A percentile compares a stretch with the other conserved stretches of the same genome.
Conservation (phyloP, 2,113 vertebrate genomes). For the Microcebus murinus region DNA sequence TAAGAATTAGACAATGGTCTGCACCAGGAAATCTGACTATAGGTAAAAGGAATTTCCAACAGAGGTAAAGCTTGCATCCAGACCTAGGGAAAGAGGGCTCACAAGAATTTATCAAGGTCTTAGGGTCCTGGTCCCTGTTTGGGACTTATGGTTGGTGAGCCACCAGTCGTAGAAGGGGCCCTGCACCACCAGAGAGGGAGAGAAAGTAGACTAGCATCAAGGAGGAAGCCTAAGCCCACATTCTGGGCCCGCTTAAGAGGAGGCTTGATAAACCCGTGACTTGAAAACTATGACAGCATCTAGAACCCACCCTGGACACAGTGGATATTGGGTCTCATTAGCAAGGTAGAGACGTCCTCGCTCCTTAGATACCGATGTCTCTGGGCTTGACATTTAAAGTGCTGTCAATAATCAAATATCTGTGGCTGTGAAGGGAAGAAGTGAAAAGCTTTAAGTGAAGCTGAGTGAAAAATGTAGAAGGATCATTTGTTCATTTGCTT, state of each 20-base stretch:
- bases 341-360: neutral
- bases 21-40: neutral
- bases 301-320: neutral
- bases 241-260: neutral
- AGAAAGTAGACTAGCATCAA: neutral
- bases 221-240: neutral
- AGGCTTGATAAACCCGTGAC: neutral
- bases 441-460: neutral
- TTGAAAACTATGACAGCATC: neutral
- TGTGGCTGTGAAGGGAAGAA: neutral
- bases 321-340: neutral
- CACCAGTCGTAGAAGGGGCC: neutral
- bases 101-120: neutral
- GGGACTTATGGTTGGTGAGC: neutral
- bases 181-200: neutral
- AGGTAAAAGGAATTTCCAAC: neutral
- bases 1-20: neutral
- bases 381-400: neutral
- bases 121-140: neutral
- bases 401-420: neutral
- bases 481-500: neutral
- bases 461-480: neutral
- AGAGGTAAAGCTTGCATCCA: constrained; percentile 3
- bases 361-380: neutral
- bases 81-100: neutral